Evolutionary conservation across 2,888 invertebrate genomes (phyloP).

Genomic region (Tipula confusa): DNA sequence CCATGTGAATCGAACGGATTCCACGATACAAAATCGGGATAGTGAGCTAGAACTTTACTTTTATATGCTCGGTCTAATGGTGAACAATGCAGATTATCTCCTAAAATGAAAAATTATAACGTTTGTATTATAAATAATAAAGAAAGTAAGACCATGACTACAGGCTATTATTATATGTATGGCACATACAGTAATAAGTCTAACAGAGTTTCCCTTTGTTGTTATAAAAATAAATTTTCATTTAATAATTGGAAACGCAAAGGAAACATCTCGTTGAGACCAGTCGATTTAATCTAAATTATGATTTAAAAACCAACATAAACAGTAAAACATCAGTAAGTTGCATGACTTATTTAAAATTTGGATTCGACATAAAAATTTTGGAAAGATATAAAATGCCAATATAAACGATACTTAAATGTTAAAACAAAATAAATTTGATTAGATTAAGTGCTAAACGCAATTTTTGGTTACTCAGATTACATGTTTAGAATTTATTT

Average conservation of each 20-base stretch:
- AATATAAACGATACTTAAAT: neutral
- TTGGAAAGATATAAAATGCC: neutral
- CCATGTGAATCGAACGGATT: constrained; percentile 93
- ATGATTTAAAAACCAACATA: neutral
- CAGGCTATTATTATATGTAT: neutral
- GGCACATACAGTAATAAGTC: neutral
- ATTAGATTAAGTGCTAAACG: neutral
- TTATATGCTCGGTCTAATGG: constrained; percentile 94
- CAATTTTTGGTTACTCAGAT: neutral
- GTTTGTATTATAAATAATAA: too few species aligned
- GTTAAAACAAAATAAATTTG: neutral
- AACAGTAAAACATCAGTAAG: too few species aligned
- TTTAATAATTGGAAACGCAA: neutral
- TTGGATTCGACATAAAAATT: neutral
- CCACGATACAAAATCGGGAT: constrained; percentile 84
- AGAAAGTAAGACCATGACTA: neutral
- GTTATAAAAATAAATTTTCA: neutral
- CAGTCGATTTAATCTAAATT: neutral
- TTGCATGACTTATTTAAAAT: neutral
- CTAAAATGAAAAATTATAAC: constrained; percentile 51
- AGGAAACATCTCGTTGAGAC: neutral
- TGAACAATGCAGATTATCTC: constrained; percentile 77
- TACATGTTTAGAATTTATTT: neutral
- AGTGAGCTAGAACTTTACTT: constrained; percentile 88
- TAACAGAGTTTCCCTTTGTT: neutral